phyloP scores from a whole-genome alignment of 2,888 invertebrate species.

The Drosophila meridiana region DNA sequence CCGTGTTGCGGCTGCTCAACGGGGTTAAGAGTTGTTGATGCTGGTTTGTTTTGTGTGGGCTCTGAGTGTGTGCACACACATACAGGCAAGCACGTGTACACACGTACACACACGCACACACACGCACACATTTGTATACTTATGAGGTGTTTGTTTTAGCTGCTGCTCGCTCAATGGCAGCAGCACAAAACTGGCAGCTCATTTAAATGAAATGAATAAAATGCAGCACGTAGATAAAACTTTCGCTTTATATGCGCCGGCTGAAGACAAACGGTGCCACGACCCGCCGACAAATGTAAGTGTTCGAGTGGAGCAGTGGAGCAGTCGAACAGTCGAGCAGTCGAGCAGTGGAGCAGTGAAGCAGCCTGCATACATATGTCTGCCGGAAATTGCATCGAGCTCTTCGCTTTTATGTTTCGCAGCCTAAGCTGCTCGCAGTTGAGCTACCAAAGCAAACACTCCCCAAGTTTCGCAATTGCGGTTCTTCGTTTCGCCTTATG shows the following conservation, averaged over 20 bases:
- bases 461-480: constrained; percentile 26
- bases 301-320: constrained; percentile 53
- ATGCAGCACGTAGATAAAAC: constrained; percentile 4
- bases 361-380: constrained; percentile 46
- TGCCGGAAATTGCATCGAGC: constrained; percentile 69
- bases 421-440: not conserved
- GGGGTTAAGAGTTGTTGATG: constrained; percentile 73
- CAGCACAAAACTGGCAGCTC: constrained; percentile 44
- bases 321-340: constrained; percentile 8
- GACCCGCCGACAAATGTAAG: constrained; percentile 63
- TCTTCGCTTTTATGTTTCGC: constrained; percentile 11
- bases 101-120: not conserved
- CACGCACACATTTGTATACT: not conserved
- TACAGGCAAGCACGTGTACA: not conserved
- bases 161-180: constrained; percentile 29
- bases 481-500: constrained; percentile 27
- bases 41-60: constrained; percentile 46
- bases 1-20: constrained; percentile 65
- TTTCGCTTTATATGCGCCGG: constrained; percentile 12
- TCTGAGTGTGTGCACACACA: constrained; percentile 10
- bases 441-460: constrained; percentile 12
- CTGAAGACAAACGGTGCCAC: constrained; percentile 15
- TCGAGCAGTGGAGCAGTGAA: constrained; percentile 36
- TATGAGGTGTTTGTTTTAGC: constrained; percentile 36
- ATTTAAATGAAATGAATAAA: constrained; percentile 57